Evolutionary conservation across 37 sponge, comb jelly and placozoan species (phyloP), one percentile per base, ranked within the genome.

Genomic region (Geodia barretti): DNA sequence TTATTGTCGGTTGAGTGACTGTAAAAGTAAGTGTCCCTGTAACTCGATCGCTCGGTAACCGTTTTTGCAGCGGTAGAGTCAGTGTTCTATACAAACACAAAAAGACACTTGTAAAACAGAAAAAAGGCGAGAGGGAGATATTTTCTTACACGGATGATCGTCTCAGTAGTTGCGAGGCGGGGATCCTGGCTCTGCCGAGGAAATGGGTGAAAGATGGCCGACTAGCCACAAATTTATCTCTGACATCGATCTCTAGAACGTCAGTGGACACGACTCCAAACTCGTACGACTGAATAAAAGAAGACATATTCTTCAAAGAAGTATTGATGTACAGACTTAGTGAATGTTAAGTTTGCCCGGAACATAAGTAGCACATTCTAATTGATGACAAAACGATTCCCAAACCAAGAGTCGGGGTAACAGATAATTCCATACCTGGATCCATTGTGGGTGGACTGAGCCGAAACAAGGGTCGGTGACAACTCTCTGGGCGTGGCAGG

Each of bases 181-280:
- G 73, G 29, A 79, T 25, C 29, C n/a, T 25, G 0, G 68, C 74
- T 35, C 59, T 81, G n/a, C 91, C 86, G 59, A 90, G 61, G 68
- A 85, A 90, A 29, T 85, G 86, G 39, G 47, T 80, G 29, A 81
- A 43, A 32, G 78, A 62, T n/a, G 84, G 75, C 29, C 80, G 77
- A 0, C 24, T 60, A 26, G 39, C 39, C 2, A 11, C 37, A 2
- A 61, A 43, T 73, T 90, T 76, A 61, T 79, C 73, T 29, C 83
- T 68, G 62, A 90, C 87, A 58, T 85, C 83, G 17, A 90, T 38
- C 41, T 76, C 66, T 61, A 90, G 30, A 2, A 80, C 24, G 60
- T 90, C 90, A 24, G 71, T 30, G 1, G 61, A 62, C 2, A 83
- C 11, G 4, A 31, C 84, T 33, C 33, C 47, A 77, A 88, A 68